phyloP scores from a whole-genome alignment of 2,113 vertebrate species.

The Pelusios castaneus region DNA sequence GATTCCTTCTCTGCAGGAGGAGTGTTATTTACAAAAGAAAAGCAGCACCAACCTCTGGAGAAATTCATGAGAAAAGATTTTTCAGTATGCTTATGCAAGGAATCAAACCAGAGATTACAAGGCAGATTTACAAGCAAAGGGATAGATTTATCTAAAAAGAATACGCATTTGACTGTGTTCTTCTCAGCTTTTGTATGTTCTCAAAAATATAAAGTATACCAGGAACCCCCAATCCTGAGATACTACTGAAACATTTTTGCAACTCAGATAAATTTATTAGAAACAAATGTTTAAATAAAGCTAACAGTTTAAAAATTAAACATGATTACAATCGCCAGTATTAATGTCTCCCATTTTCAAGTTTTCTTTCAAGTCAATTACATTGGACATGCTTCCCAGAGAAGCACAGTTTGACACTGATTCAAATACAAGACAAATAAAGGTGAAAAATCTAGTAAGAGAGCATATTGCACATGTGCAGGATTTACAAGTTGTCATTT shows the following conservation, averaged over 20 bases:
- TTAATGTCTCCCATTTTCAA: constrained; percentile 2
- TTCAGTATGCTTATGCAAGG: background rate
- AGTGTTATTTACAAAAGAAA: background rate
- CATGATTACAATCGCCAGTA: background rate
- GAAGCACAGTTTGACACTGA: background rate
- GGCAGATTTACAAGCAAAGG: background rate
- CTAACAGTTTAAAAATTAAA: background rate
- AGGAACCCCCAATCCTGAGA: background rate
- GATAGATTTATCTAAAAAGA: background rate
- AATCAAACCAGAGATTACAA: background rate
- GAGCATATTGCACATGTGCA: constrained; percentile 35
- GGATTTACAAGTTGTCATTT: background rate
- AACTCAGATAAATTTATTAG: constrained; percentile 52
- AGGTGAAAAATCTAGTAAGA: background rate
- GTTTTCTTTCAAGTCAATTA: constrained; percentile 1
- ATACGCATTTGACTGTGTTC: background rate
- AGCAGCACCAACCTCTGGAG: background rate
- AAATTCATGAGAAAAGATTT: background rate
- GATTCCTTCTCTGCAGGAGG: background rate
- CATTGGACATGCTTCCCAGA: background rate
- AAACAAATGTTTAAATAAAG: constrained; percentile 27
- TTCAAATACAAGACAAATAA: constrained; percentile 49
- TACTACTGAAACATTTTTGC: background rate
- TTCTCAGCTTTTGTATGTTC: background rate
- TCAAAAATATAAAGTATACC: background rate